These are phyloP conservation scores for Apostichopus leukothele DNA, from an alignment of 53 echinoderm and acorn worm species.

Conservation along the genomic window DNA sequence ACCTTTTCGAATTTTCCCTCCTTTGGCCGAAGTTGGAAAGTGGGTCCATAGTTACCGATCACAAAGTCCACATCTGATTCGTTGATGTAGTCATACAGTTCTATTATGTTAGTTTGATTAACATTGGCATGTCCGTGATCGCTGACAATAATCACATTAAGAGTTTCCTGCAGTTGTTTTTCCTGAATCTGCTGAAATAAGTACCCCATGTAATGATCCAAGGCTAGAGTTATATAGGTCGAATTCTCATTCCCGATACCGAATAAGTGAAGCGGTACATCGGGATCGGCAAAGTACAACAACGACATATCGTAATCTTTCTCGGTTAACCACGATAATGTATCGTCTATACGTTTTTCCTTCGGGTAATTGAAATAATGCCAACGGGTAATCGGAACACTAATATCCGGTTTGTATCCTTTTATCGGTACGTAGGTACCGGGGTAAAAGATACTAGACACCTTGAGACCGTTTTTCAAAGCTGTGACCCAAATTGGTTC, in stretches of 20 bases:
- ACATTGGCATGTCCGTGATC: constrained; percentile 89
- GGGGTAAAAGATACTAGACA: constrained; percentile 81
- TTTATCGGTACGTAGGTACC: constrained; percentile 77
- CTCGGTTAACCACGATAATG: constrained; percentile 75
- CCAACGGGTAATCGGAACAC: constrained; percentile 45
- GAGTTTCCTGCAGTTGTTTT: constrained; percentile 51
- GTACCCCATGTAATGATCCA: constrained; percentile 71
- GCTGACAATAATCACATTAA: constrained; percentile 74
- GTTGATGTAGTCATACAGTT: constrained; percentile 83
- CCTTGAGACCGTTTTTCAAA: constrained; percentile 67
- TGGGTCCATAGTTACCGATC: constrained; percentile 80
- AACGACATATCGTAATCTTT: constrained; percentile 78
- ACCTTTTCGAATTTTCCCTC: constrained; percentile 83
- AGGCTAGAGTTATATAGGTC: constrained; percentile 45
- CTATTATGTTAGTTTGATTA: constrained; percentile 57
- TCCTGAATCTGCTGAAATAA: constrained; percentile 70
- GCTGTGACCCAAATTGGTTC: constrained; percentile 90
- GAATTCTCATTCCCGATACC: constrained; percentile 73
- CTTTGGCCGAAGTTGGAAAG: constrained; percentile 73
- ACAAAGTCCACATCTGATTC: constrained; percentile 69
- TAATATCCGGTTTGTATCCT: constrained; percentile 54
- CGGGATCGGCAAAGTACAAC: constrained; percentile 83
- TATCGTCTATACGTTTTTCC: constrained; percentile 65
- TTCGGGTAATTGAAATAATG: constrained; percentile 60
- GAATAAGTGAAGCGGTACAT: constrained; percentile 69